Evolutionary conservation across 2,888 invertebrate genomes (phyloP).

Genomic region (Meloe dianella): DNA sequence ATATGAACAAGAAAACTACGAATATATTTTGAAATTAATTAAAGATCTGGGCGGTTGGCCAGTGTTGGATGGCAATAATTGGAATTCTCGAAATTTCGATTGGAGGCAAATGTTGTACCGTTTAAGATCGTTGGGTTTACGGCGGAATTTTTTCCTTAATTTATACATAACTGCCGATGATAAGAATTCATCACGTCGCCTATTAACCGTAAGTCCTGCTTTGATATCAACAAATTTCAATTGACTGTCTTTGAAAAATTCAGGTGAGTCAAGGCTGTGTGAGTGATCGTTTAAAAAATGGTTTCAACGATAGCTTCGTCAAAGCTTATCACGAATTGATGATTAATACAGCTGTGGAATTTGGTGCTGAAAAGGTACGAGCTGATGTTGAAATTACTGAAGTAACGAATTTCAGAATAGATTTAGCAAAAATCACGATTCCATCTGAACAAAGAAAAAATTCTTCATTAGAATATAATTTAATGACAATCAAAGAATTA

Average conservation of each 20-base stretch:
- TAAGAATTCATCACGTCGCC: conserved; percentile 22
- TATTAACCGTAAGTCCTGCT: conserved; percentile 19
- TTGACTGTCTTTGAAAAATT: neutral
- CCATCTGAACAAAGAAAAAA: conserved; percentile 22
- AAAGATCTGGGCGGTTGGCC: conserved; percentile 45
- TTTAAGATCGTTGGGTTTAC: conserved; percentile 30
- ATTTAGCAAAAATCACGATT: conserved; percentile 16
- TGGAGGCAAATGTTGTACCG: conserved; percentile 35
- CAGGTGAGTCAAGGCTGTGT: conserved; percentile 36
- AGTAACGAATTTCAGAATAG: conserved; percentile 22
- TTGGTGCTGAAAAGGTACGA: conserved; percentile 32
- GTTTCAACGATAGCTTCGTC: conserved; percentile 34
- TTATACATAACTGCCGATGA: conserved; percentile 24
- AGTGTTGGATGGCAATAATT: conserved; percentile 35
- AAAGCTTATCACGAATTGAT: conserved; percentile 28
- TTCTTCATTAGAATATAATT: conserved; percentile 57
- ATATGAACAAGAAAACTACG: conserved; percentile 29
- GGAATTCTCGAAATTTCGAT: conserved; percentile 39
- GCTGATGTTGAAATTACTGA: conserved; percentile 25
- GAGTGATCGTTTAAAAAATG: conserved; percentile 23
- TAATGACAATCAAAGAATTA: conserved; percentile 22
- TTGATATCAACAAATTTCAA: neutral
- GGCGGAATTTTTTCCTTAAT: conserved; percentile 33
- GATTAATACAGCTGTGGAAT: conserved; percentile 33
- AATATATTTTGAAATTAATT: conserved; percentile 29